Evolutionary conservation across 2,888 invertebrate genomes (phyloP).

Genomic region (Yponomeuta evonymella): DNA sequence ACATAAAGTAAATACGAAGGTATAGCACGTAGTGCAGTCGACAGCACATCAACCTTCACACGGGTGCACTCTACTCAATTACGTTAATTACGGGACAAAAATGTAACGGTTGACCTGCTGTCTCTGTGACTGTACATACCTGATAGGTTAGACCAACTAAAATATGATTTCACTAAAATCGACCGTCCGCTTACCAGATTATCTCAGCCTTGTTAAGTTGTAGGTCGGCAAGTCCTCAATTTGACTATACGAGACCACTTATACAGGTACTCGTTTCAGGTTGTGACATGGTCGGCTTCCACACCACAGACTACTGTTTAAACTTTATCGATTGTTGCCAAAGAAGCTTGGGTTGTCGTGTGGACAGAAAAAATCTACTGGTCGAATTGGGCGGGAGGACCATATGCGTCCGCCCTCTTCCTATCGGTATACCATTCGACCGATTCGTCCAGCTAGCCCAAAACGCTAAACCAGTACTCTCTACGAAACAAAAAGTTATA

Average conservation of each 20-base stretch:
- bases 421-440: constrained; percentile 93
- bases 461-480: constrained; percentile 80
- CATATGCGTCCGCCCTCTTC: constrained; percentile 88
- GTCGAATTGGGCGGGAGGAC: constrained; percentile 92
- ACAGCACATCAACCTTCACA: no score
- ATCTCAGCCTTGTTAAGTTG: no score
- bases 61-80: no score
- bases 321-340: constrained; percentile 96
- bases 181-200: no score
- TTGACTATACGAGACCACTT: background rate
- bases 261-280: constrained; percentile 57
- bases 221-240: no score
- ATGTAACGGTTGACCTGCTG: no score
- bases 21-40: no score
- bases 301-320: constrained; percentile 92
- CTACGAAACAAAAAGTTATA: constrained; percentile 87
- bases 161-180: no score
- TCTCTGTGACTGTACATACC: no score
- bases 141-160: no score
- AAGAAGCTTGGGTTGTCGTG: constrained; percentile 89
- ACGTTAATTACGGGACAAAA: no score
- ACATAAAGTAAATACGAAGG: no score
- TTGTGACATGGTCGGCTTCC: constrained; percentile 95
- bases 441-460: constrained; percentile 88
- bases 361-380: constrained; percentile 89